phyloP scores from a whole-genome alignment of 2,888 invertebrate genomes.

The Ennomos quercinarius region DNA sequence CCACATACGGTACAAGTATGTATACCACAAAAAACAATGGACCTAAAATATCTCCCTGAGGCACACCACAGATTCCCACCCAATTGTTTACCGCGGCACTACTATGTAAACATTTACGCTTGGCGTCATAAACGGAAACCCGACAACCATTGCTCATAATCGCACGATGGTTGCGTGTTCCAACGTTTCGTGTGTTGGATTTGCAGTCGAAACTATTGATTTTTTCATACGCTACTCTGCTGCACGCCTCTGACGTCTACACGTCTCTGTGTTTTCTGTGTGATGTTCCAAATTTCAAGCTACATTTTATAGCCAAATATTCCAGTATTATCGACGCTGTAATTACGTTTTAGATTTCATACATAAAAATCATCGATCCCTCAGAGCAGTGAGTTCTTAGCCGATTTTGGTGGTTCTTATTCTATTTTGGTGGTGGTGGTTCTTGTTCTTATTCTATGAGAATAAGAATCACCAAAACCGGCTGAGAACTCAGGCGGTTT shows the following conservation, averaged over 20 bases:
- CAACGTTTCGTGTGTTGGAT: slow-evolving; percentile 40
- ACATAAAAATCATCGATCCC: too few species aligned
- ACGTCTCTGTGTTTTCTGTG: slow-evolving; percentile 6
- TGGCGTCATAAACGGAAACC: slow-evolving; percentile 45
- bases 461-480: too few species aligned
- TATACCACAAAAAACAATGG: slow-evolving; percentile 34
- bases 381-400: too few species aligned
- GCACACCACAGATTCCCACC: slow-evolving; percentile 29
- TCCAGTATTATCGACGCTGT: too few species aligned
- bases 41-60: slow-evolving; percentile 37
- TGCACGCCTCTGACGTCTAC: slow-evolving; percentile 11
- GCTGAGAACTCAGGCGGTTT: too few species aligned
- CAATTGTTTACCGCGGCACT: slow-evolving; percentile 35
- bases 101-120: slow-evolving; percentile 44
- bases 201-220: slow-evolving; percentile 35
- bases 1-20: too few species aligned
- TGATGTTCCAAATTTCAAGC: not conserved
- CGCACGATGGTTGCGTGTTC: slow-evolving; percentile 38
- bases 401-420: too few species aligned
- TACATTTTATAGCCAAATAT: not conserved
- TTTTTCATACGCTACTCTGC: slow-evolving; percentile 25
- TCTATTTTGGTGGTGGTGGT: too few species aligned
- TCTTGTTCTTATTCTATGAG: too few species aligned
- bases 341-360: too few species aligned
- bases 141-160: slow-evolving; percentile 43